phyloP scores from a whole-genome alignment of 2,888 invertebrate genomes.

The Aporophyla nigra region DNA sequence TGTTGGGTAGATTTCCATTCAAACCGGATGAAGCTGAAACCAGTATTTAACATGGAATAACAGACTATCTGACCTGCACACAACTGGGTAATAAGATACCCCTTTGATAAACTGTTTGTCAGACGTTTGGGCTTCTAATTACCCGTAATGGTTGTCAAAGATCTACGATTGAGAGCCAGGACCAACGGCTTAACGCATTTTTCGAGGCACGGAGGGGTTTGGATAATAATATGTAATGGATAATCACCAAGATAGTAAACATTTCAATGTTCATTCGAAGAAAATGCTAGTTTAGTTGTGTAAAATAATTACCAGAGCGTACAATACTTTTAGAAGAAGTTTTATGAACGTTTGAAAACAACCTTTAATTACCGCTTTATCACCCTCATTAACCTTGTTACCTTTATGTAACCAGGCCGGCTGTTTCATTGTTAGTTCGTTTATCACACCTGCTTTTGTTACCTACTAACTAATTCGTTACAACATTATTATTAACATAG shows the following conservation, averaged over 20 bases:
- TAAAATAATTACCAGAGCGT: neutral
- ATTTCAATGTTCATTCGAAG: neutral
- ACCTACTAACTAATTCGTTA: constrained; percentile 26
- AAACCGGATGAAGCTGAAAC: no score
- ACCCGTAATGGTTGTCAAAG: no score
- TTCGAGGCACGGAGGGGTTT: no score
- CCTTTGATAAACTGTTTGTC: no score
- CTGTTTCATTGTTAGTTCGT: constrained; percentile 42
- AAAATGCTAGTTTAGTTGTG: neutral
- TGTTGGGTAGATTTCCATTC: no score
- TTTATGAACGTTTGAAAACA: neutral
- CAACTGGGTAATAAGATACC: no score
- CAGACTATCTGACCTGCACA: no score
- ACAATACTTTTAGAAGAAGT: constrained; percentile 8
- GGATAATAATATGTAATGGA: no score
- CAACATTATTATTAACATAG: constrained; percentile 13
- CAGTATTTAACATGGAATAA: no score
- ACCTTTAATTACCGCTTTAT: constrained; percentile 37
- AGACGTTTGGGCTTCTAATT: no score
- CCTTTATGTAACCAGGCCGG: constrained; percentile 20
- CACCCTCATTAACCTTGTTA: constrained; percentile 45
- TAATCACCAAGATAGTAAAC: neutral
- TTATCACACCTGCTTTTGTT: constrained; percentile 41
- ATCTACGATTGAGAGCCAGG: no score
- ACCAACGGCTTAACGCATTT: no score